A percentile compares a stretch with the other conserved stretches of the same genome.
phyloP scores from a whole-genome alignment of 2,888 invertebrate species.

The Noctua pronuba region DNA sequence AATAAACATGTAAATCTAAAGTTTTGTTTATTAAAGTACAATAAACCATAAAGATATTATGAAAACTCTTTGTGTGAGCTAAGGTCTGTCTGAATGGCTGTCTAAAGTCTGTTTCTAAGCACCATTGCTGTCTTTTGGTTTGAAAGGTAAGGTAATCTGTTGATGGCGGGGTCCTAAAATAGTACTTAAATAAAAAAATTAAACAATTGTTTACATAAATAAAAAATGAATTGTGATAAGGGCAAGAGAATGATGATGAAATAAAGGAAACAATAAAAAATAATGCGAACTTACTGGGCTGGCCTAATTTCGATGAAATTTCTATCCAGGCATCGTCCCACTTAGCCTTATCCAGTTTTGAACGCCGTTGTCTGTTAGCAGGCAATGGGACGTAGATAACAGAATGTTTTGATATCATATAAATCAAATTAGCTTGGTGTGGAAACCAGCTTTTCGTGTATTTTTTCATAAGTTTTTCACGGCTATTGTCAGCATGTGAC shows the following conservation, averaged over 20 bases:
- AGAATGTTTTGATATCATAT: constrained; percentile 19
- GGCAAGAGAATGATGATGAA: too few relatives aligned
- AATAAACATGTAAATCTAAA: neutral
- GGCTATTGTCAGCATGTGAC: neutral
- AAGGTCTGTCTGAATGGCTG: neutral
- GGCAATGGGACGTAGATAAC: neutral
- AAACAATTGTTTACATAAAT: neutral
- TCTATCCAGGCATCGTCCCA: constrained; percentile 10
- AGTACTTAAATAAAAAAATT: neutral
- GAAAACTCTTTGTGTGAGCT: neutral
- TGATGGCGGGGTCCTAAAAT: neutral
- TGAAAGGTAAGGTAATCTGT: neutral
- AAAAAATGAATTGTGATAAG: too few relatives aligned
- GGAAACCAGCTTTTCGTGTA: neutral
- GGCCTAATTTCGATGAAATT: neutral
- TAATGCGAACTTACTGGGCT: constrained; percentile 15
- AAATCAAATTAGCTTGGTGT: constrained; percentile 5
- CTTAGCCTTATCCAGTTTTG: neutral
- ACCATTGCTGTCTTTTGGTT: neutral
- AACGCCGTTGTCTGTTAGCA: neutral
- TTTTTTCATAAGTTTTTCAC: neutral
- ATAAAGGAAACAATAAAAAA: neutral
- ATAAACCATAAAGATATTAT: neutral
- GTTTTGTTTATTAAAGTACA: neutral
- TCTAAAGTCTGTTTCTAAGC: neutral